Evolutionary conservation across 2,888 invertebrate genomes (phyloP), one percentile per base, ranked within the genome.

Genomic region (Megastigmus dorsalis): DNA sequence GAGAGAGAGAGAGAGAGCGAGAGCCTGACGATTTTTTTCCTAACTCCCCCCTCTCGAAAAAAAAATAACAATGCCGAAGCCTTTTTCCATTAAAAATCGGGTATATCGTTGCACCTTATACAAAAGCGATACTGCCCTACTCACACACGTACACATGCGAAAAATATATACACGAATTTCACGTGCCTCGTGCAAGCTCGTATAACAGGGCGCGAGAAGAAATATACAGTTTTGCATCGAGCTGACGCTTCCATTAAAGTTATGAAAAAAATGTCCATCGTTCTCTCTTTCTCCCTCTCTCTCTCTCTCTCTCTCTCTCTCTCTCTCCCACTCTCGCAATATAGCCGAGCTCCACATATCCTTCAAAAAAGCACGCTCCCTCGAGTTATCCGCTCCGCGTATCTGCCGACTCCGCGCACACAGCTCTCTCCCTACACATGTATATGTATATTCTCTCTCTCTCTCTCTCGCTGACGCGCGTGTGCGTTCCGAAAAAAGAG

Each of bases 201-300:
- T n/a, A n/a, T n/a, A n/a, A n/a, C n/a, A n/a, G n/a, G n/a, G n/a
- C n/a, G n/a, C n/a, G n/a, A n/a, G n/a, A n/a, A n/a, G n/a, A 55
- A 36, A 52, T 59, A 60, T 62, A 54, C 48, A 62, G 38, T 67
- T 73, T 73, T 30, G 26, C 23, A 38, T 66, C 57, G 62, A 74
- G 38, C 62, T 68, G 68, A 72, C 63, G 67, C 72, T 75, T 72
- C 75, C 63, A 75, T 75, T 75, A 72, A 63, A 72, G 72, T 75
- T 75, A 75, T 75, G 72, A 75, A 75, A 72, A 73, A 72, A 75
- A 68, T 72, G 57, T 15, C 63, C 63, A 54, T 75, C 50, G 45
- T 38, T 69, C 26, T 63, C 28, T 38, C 18, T 43, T n/a, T 36
- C 15, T 26, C 33, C 13, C 36, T 18, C 38, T 28, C 28, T 28